phyloP scores from a whole-genome alignment of 2,888 invertebrate species.

The Agriotes lineatus region DNA sequence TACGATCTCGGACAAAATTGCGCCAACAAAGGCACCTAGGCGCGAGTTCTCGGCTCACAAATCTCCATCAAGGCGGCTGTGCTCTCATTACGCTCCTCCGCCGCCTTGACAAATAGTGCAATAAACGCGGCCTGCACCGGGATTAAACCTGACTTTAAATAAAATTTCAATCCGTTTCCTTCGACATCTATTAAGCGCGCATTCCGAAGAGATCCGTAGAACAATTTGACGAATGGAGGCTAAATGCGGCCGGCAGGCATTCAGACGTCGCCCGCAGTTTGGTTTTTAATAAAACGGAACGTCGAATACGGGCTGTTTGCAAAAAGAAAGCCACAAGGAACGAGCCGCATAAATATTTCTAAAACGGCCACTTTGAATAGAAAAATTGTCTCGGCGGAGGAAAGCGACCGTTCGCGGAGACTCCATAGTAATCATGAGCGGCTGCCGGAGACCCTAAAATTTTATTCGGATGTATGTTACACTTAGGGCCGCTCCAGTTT shows the following conservation, averaged over 20 bases:
- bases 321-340: too few species aligned
- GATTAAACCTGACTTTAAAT: slow-evolving; percentile 45
- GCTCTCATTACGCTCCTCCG: slow-evolving; percentile 49
- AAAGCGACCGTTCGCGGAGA: too few species aligned
- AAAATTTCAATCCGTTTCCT: slow-evolving; percentile 41
- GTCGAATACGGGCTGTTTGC: too few species aligned
- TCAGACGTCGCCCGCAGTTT: too few species aligned
- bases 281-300: too few species aligned
- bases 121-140: slow-evolving; percentile 48
- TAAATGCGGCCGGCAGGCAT: too few species aligned
- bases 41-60: slow-evolving; percentile 43
- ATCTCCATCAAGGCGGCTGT: slow-evolving; percentile 51
- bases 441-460: too few species aligned
- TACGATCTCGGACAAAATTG: slow-evolving; percentile 40
- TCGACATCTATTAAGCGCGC: slow-evolving; percentile 32
- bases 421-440: too few species aligned
- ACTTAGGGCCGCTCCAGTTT: neutral
- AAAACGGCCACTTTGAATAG: too few species aligned
- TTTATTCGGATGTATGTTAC: neutral
- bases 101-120: slow-evolving; percentile 52
- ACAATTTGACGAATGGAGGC: slow-evolving; percentile 8
- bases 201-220: slow-evolving; percentile 8
- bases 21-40: slow-evolving; percentile 28
- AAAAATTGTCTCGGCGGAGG: too few species aligned
- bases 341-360: too few species aligned